Percentiles rank a stretch among this genome's conserved stretches.
phyloP scores from a whole-genome alignment of 1,140 invertebrate species.

The Macrotrachela quadricornifera region DNA sequence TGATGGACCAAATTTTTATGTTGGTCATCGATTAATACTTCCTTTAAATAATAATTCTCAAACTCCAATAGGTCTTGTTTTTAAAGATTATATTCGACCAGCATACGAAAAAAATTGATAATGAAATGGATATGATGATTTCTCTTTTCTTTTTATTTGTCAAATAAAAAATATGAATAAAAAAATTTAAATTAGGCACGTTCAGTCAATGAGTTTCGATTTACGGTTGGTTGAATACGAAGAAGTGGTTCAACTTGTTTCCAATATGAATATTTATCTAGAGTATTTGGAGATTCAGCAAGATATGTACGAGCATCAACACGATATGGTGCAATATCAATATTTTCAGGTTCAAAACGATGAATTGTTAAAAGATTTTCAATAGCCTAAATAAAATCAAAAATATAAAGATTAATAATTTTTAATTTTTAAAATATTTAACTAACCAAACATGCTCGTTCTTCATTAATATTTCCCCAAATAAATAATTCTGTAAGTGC shows the following conservation, averaged over 20 bases:
- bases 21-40: too few relatives aligned
- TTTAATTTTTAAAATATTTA: neutral
- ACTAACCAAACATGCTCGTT: conserved; percentile 23
- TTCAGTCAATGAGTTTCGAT: too few relatives aligned
- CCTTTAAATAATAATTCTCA: too few relatives aligned
- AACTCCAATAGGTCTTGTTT: too few relatives aligned
- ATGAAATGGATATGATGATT: too few relatives aligned
- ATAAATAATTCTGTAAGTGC: conserved; percentile 22
- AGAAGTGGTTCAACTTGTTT: conserved; percentile 10
- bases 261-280: conserved; percentile 23
- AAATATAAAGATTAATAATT: neutral
- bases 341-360: conserved; percentile 16
- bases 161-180: too few relatives aligned
- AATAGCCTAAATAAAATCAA: conserved; percentile 20
- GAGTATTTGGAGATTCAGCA: conserved; percentile 16
- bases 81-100: too few relatives aligned
- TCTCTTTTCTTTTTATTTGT: too few relatives aligned
- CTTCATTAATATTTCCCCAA: conserved; percentile 28
- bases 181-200: too few relatives aligned
- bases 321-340: conserved; percentile 24
- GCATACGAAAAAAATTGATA: too few relatives aligned
- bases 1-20: too few relatives aligned
- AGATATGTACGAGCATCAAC: conserved; percentile 24
- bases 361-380: conserved; percentile 18
- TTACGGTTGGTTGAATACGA: too few relatives aligned